These are phyloP conservation scores for Balearica regulorum DNA, from an alignment of 2,797 vertebrate genomes.

Conservation along the genomic window DNA sequence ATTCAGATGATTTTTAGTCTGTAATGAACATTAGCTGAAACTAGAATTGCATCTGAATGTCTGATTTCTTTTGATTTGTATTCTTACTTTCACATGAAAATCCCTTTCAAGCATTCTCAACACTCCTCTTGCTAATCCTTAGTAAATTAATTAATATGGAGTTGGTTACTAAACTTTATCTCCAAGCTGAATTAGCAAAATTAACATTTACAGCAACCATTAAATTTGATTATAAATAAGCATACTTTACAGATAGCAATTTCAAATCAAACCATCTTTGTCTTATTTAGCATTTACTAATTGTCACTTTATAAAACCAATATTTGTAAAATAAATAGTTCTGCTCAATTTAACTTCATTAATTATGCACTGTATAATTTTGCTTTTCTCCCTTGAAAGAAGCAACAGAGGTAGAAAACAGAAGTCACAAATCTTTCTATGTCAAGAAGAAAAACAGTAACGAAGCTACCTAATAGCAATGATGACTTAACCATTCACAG, in stretches of 20 bases:
- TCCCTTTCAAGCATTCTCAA: conserved; percentile 1
- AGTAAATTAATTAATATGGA: conserved; percentile 21
- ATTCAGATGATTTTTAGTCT: not conserved
- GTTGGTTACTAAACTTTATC: conserved; percentile 9
- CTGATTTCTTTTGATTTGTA: not conserved
- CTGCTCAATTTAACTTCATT: conserved; percentile 46
- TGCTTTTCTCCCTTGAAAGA: not conserved
- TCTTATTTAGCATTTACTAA: conserved; percentile 57
- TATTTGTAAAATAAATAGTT: conserved; percentile 57
- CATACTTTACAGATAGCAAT: conserved; percentile 31
- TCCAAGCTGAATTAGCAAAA: conserved; percentile 51
- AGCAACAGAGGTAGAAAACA: not conserved
- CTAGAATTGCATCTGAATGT: not conserved
- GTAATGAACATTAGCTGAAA: not conserved
- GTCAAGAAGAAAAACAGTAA: not conserved
- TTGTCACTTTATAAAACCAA: conserved; percentile 31
- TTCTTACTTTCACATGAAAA: not conserved
- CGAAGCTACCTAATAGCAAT: not conserved
- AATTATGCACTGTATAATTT: not conserved
- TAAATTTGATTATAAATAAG: conserved; percentile 53
- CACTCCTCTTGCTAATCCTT: conserved; percentile 20
- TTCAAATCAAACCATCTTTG: conserved; percentile 43
- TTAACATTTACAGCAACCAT: conserved; percentile 51
- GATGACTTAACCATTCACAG: not conserved
- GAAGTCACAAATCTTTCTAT: not conserved